A percentile compares a stretch with the other conserved stretches of the same genome.
Conservation (phyloP, 2,113 vertebrate genomes). For the Python bivittatus region DNA sequence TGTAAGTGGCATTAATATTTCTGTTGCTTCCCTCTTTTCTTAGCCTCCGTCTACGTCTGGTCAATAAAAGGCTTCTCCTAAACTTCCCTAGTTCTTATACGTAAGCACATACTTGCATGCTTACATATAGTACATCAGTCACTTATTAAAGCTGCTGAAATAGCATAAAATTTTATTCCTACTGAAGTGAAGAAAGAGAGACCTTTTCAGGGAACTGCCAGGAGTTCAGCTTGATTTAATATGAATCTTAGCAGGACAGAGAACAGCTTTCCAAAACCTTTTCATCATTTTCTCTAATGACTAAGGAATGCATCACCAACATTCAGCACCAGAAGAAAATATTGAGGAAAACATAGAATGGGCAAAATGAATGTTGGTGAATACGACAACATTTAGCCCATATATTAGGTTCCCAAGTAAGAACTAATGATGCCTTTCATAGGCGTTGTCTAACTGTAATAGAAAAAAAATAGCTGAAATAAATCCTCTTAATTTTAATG, state of each 20-base stretch:
- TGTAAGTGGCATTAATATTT: neutral
- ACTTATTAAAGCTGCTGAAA: conserved; percentile 13
- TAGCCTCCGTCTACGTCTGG: neutral
- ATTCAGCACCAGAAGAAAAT: neutral
- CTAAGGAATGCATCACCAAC: neutral
- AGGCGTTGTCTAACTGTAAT: neutral
- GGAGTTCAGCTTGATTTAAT: neutral
- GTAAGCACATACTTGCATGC: neutral
- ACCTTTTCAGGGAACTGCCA: neutral
- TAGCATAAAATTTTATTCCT: conserved; percentile 11
- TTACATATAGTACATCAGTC: neutral
- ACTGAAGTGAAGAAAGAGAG: neutral
- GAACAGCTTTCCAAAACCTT: neutral
- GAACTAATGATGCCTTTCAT: neutral
- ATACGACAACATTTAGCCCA: neutral
- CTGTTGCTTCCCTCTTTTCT: neutral
- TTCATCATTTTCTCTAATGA: neutral
- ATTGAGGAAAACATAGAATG: neutral
- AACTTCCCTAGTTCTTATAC: neutral
- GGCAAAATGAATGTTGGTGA: neutral
- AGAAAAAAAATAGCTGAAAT: neutral
- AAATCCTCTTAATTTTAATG: neutral
- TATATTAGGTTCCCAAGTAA: neutral
- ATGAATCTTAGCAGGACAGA: neutral
- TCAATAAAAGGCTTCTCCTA: conserved; percentile 15